Conservation (phyloP, 1,140 invertebrate species). For the Apis cerana region DNA sequence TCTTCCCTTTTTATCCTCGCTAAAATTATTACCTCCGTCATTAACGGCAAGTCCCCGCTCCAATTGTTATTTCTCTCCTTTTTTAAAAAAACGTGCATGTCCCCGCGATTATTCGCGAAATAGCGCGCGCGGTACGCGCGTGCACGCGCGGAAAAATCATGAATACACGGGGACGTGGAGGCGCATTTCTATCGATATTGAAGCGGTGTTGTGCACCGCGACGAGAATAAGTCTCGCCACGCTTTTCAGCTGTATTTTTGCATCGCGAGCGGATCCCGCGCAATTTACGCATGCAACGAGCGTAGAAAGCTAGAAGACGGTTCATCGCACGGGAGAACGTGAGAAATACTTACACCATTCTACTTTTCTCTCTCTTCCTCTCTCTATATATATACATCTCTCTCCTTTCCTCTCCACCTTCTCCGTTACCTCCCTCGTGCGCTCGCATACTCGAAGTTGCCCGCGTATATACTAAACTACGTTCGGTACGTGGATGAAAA, state of each 20-base stretch:
- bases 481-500: not conserved
- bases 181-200: conserved; percentile 3
- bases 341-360: conserved; percentile 47
- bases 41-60: not conserved
- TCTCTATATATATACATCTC: not conserved
- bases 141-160: not conserved
- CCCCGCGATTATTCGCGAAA: conserved; percentile 17
- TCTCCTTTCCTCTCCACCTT: not conserved
- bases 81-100: not conserved
- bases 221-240: conserved; percentile 8
- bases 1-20: not conserved
- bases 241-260: conserved; percentile 19
- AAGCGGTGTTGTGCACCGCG: not conserved
- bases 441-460: conserved; percentile 16
- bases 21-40: not conserved
- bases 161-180: not conserved
- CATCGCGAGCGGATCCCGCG: conserved; percentile 16
- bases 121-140: not conserved
- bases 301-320: conserved; percentile 40
- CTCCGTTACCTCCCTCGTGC: not conserved
- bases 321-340: conserved; percentile 42
- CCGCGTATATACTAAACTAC: conserved; percentile 9
- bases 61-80: not conserved
- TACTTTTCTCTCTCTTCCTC: not conserved
- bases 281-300: conserved; percentile 29